phyloP scores from a whole-genome alignment of 92 coral and sea anemone species.

The Porites lobata region DNA sequence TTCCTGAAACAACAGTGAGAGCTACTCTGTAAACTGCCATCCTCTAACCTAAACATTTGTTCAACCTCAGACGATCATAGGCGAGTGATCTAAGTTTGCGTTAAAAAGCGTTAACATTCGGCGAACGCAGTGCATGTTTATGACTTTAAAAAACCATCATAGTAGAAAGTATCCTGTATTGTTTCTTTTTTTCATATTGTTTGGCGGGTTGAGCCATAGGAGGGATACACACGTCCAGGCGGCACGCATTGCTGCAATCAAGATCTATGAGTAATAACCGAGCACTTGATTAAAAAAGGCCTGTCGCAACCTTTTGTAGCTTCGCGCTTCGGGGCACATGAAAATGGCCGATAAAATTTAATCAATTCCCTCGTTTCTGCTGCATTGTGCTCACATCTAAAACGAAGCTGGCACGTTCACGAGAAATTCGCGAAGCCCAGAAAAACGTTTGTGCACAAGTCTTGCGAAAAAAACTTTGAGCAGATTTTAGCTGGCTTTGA shows the following conservation, averaged over 20 bases:
- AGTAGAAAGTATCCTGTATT: background rate
- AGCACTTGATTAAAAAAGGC: slow-evolving; percentile 35
- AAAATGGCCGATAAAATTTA: slow-evolving; percentile 46
- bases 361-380: slow-evolving; percentile 30
- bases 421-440: background rate
- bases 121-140: no score
- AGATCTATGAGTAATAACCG: slow-evolving; percentile 41
- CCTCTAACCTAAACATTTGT: background rate
- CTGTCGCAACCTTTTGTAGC: slow-evolving; percentile 56
- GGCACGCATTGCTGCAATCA: slow-evolving; percentile 34
- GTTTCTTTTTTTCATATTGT: background rate
- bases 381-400: background rate
- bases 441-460: background rate
- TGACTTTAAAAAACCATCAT: no score
- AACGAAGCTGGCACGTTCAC: background rate
- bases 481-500: slow-evolving; percentile 2
- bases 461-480: background rate
- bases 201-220: background rate
- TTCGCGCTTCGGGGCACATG: slow-evolving; percentile 68
- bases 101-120: background rate
- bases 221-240: slow-evolving; percentile 13
- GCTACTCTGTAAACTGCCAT: background rate
- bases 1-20: background rate
- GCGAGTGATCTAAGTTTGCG: background rate
- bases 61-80: background rate